Percentiles rank a stretch among this genome's conserved stretches.
Conservation (phyloP, 2,797 vertebrate species). For the Avahi laniger region DNA sequence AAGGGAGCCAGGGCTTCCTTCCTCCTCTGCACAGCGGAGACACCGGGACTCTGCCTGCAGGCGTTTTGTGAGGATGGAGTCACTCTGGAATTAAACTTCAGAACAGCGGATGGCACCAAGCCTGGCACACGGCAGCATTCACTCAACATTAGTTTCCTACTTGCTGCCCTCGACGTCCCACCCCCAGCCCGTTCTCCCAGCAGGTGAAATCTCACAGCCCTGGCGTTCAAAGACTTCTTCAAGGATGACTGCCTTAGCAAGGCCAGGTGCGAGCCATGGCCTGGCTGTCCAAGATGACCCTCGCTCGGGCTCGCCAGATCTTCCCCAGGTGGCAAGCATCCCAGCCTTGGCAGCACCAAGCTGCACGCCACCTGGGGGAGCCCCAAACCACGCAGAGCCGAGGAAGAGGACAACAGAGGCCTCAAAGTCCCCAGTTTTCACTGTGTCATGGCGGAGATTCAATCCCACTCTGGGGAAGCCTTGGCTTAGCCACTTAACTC, state of each 20-base stretch:
- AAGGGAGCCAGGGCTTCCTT: not conserved
- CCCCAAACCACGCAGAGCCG: rapidly evolving
- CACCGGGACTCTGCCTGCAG: rapidly evolving
- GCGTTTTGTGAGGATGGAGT: not conserved
- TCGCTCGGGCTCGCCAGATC: rapidly evolving
- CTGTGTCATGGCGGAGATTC: rapidly evolving
- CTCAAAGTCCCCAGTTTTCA: not conserved
- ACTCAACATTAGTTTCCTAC: not conserved
- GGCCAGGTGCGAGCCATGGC: not conserved
- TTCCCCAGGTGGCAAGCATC: not conserved
- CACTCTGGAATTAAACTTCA: not conserved
- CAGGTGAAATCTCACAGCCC: not conserved
- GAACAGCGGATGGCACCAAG: rapidly evolving
- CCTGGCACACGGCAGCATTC: too few relatives aligned
- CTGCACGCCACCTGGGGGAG: not conserved
- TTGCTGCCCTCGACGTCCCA: not conserved
- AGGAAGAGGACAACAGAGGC: not conserved
- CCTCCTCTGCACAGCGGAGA: not conserved
- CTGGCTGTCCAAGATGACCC: not conserved
- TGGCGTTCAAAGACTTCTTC: not conserved
- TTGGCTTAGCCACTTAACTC: not conserved
- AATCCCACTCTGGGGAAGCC: not conserved
- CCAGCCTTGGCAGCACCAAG: not conserved
- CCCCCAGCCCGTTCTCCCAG: not conserved
- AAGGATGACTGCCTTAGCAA: not conserved